Conservation (phyloP, 2,888 invertebrate species). For the Pseudococcus longispinus region DNA sequence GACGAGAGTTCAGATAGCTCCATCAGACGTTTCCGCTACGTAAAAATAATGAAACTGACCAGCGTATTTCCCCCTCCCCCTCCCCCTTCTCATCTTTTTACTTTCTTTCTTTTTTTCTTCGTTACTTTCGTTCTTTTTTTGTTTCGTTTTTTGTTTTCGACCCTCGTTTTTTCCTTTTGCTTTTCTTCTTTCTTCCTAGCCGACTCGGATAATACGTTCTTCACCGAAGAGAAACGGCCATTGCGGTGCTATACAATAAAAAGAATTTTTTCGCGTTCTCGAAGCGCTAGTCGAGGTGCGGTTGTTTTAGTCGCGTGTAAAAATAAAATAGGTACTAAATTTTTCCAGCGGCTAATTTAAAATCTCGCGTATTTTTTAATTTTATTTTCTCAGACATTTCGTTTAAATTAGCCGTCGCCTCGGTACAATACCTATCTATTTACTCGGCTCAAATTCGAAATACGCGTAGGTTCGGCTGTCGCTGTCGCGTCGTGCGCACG, state of each 20-base stretch:
- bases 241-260: neutral
- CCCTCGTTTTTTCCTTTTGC: neutral
- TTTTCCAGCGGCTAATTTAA: no score
- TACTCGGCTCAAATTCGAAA: no score
- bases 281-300: neutral
- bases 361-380: neutral
- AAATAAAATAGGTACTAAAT: neutral
- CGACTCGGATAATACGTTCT: neutral
- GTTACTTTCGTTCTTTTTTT: no score
- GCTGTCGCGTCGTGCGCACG: no score
- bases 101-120: neutral
- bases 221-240: neutral
- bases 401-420: no score
- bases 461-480: no score
- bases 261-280: neutral
- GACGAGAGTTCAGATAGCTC: conserved; percentile 36
- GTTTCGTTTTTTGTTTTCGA: neutral
- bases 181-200: neutral
- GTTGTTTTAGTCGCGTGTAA: neutral
- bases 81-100: no score
- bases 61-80: neutral
- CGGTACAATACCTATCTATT: no score
- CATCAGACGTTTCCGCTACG: conserved; percentile 34
- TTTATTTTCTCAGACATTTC: neutral
- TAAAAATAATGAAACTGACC: conserved; percentile 42